Evolutionary conservation across 2,797 vertebrate species (phyloP), one percentile per base, ranked within the genome.

Genomic region (Gallinago solitaria): DNA sequence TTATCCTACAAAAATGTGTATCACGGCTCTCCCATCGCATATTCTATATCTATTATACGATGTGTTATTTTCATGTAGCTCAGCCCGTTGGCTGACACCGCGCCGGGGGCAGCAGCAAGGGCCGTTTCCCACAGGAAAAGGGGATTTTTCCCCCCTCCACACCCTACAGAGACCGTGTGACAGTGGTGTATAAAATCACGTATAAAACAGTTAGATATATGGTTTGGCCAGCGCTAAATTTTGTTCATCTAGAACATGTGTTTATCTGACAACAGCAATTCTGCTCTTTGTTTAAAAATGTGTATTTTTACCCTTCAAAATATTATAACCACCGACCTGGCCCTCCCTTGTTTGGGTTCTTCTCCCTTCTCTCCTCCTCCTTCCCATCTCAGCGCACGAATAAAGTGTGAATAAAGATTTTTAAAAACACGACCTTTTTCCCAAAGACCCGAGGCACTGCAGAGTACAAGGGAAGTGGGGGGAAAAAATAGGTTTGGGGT

Each of bases 101-200:
- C 25, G 91, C 89, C 94, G 95, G 73, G n/a, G 82, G 68, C 83
- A 91, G 65, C 69, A 95, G 87, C 76, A 83, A 93, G 79, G 63
- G 61, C 59, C 87, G 27, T 83, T 92, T 96, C 93, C 85, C 89
- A 84, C 11, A 91, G 83, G 85, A 88, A 93, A 87, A 75, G 25
- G 33, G 76, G 64, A 16, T 45, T 60, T 90, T 79, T 67, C 41
- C 63, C 14, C 41, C 56, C 61, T 79, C 81, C 48, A 50, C 20
- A 9, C 35, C 59, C 24, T 86, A 82, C 68, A 95, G 86, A 94
- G 76, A 21, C 63, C 63, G 47, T 11, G 41, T 53, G 79, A 94
- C 67, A 91, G 61, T 24, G 91, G 67, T 43, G 16, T 65, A 73
- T 75, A 92, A 96, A 92, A 86, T 47, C 61, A 51, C 16, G 43